Evolutionary conservation across 2,797 vertebrate species (phyloP).

Genomic region (Ptychadena robeensis): DNA sequence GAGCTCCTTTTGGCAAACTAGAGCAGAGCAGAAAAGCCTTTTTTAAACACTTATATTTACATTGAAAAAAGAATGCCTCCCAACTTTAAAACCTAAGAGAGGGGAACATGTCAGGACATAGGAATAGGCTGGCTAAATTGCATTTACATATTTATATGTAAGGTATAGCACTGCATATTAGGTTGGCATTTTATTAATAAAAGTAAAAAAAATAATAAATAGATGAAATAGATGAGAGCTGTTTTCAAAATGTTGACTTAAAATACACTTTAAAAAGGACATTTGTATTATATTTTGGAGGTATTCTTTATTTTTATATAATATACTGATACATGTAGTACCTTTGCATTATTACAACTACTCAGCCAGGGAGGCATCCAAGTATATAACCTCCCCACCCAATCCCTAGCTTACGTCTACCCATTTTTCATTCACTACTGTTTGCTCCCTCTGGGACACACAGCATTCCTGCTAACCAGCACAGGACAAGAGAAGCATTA

Average conservation of each 20-base stretch:
- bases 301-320: too few relatives aligned
- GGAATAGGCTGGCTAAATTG: too few relatives aligned
- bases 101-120: too few relatives aligned
- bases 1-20: too few relatives aligned
- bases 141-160: too few relatives aligned
- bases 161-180: neutral
- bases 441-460: neutral
- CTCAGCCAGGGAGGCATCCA: neutral
- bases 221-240: neutral
- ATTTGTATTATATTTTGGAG: too few relatives aligned
- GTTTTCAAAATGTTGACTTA: too few relatives aligned
- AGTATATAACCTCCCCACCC: neutral
- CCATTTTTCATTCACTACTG: conserved; percentile 4
- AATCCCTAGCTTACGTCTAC: neutral
- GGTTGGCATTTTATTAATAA: neutral
- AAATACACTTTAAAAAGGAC: too few relatives aligned
- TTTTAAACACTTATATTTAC: too few relatives aligned
- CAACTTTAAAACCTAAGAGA: too few relatives aligned
- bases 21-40: too few relatives aligned
- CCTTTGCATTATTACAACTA: neutral
- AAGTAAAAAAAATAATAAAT: neutral
- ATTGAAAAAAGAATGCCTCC: too few relatives aligned
- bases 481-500: neutral
- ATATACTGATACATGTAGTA: neutral
- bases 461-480: neutral